Percentiles rank a stretch among this genome's conserved stretches.
phyloP scores from a whole-genome alignment of 2,888 invertebrate species.

The Hymenopus coronatus region DNA sequence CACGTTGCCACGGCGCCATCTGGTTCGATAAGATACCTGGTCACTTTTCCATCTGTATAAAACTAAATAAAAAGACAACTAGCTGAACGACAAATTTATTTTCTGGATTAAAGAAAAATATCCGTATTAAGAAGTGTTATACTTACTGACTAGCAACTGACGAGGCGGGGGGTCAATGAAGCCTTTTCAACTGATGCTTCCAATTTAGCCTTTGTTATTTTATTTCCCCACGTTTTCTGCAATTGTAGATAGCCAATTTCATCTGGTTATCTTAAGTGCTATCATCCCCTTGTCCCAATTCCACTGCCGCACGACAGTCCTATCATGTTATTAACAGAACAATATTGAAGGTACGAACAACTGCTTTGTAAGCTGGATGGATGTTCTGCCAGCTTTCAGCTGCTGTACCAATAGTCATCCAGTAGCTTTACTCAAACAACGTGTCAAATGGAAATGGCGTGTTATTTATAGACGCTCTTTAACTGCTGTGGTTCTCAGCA shows the following conservation, averaged over 20 bases:
- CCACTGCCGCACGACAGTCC: background rate
- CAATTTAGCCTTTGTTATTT: background rate
- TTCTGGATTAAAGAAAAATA: too few species aligned
- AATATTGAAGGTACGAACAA: background rate
- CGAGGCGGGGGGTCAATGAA: background rate
- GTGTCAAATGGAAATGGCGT: background rate
- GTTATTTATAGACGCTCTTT: too few species aligned
- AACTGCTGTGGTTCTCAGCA: too few species aligned
- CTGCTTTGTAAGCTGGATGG: background rate
- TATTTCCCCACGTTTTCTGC: background rate
- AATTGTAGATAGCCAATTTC: background rate
- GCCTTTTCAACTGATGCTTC: background rate
- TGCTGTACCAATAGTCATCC: too few species aligned
- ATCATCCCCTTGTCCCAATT: background rate
- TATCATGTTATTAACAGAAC: background rate
- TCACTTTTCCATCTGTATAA: too few species aligned
- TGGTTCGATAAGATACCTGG: too few species aligned
- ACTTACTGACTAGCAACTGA: background rate
- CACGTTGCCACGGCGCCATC: too few species aligned
- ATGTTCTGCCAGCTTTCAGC: background rate
- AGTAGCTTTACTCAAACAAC: background rate
- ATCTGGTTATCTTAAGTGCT: background rate
- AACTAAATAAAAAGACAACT: too few species aligned
- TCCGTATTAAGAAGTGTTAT: too few species aligned
- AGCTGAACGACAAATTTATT: too few species aligned